Evolutionary conservation across 2,888 invertebrate species (phyloP).

Genomic region (Ypsolopha scabrella): DNA sequence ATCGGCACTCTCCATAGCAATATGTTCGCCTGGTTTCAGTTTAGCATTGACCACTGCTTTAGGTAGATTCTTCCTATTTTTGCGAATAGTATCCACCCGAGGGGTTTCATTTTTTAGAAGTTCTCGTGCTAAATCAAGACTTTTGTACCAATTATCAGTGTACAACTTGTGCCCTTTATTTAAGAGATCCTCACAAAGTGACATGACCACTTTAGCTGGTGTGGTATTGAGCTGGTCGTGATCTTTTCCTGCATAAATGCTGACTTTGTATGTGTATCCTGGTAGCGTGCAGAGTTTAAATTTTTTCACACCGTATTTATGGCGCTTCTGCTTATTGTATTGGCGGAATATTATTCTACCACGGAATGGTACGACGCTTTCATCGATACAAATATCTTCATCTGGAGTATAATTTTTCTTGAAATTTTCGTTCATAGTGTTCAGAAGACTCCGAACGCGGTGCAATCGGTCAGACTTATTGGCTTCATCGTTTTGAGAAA

Average conservation of each 20-base stretch:
- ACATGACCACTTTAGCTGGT: conserved; percentile 20
- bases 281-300: conserved; percentile 19
- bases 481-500: conserved; percentile 20
- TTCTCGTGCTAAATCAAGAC: conserved; percentile 15
- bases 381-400: too few relatives aligned
- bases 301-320: conserved; percentile 6
- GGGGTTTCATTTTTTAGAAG: too few relatives aligned
- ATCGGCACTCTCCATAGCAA: conserved; percentile 14
- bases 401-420: conserved; percentile 13
- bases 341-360: too few relatives aligned
- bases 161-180: conserved; percentile 17
- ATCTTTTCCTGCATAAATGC: conserved; percentile 21
- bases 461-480: conserved; percentile 19
- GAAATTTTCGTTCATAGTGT: conserved; percentile 20
- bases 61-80: conserved; percentile 16
- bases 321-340: too few relatives aligned
- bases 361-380: too few relatives aligned
- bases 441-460: conserved; percentile 14
- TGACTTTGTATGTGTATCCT: conserved; percentile 18
- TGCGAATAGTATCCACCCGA: conserved; percentile 17
- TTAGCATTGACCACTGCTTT: conserved; percentile 14
- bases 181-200: conserved; percentile 18
- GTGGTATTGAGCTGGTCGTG: conserved; percentile 17
- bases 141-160: conserved; percentile 24
- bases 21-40: conserved; percentile 14